Percentiles rank a stretch among this genome's conserved stretches.
phyloP scores from a whole-genome alignment of 2,888 invertebrate species.

The Invenusta paracnida region DNA sequence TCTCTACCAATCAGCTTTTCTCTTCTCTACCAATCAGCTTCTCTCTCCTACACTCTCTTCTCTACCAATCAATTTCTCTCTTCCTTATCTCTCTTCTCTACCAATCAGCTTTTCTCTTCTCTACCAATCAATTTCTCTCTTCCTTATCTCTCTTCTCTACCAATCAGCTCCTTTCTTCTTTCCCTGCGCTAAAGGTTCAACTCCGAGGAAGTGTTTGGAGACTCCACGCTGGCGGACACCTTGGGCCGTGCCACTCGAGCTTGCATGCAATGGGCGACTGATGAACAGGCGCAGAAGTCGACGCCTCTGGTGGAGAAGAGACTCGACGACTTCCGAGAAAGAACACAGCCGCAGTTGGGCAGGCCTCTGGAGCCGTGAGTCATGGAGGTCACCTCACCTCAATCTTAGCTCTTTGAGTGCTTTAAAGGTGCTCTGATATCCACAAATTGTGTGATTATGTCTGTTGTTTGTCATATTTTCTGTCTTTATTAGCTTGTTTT shows the following conservation, averaged over 20 bases:
- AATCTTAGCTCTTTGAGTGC: too few relatives aligned
- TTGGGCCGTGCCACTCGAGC: conserved; percentile 52
- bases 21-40: not conserved
- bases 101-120: conserved; percentile 47
- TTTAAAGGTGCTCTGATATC: too few relatives aligned
- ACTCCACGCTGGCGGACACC: conserved; percentile 57
- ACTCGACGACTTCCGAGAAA: conserved; percentile 57
- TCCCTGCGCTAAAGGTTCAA: conserved; percentile 45
- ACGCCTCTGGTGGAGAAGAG: conserved; percentile 55
- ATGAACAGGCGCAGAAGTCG: conserved; percentile 51
- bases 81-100: not conserved
- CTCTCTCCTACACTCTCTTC: not conserved
- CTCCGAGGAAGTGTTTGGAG: conserved; percentile 51
- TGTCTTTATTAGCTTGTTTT: too few relatives aligned
- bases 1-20: not conserved
- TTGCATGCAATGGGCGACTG: conserved; percentile 55
- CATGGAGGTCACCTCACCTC: too few relatives aligned
- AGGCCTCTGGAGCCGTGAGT: conserved; percentile 58
- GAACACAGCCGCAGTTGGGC: conserved; percentile 57
- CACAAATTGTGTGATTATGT: too few relatives aligned
- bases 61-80: not conserved
- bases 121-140: not conserved
- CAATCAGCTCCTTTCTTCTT: conserved; percentile 46
- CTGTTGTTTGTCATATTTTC: too few relatives aligned
- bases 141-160: conserved; percentile 25